Percentiles rank a stretch among this genome's conserved stretches.
Conservation (phyloP, 2,888 invertebrate genomes). For the Caenorhabditis angaria region DNA sequence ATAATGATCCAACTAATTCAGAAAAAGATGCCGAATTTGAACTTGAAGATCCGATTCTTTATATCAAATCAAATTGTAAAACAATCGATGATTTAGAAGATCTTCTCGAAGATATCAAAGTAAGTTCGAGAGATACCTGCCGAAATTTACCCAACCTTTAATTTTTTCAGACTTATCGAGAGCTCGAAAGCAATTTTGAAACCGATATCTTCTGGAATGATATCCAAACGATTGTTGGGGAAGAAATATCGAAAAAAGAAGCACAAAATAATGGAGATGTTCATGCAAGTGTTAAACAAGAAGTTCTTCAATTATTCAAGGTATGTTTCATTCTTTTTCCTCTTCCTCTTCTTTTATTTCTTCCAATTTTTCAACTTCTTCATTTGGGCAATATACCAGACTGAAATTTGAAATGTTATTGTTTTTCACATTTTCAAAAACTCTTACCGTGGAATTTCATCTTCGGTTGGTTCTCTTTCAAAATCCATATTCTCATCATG, state of each 20-base stretch:
- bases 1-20: slow-evolving; percentile 74
- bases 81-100: slow-evolving; percentile 91
- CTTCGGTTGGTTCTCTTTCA: slow-evolving; percentile 58
- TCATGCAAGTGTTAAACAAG: slow-evolving; percentile 88
- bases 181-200: slow-evolving; percentile 84
- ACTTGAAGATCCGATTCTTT: slow-evolving; percentile 97
- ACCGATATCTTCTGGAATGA: slow-evolving; percentile 94
- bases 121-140: slow-evolving; percentile 39
- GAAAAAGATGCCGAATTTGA: slow-evolving; percentile 90
- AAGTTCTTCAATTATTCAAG: slow-evolving; percentile 88
- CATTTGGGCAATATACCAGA: slow-evolving; percentile 28
- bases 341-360: slow-evolving; percentile 5
- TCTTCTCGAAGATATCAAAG: slow-evolving; percentile 91
- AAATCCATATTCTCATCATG: slow-evolving; percentile 64
- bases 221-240: slow-evolving; percentile 81
- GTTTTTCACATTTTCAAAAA: not conserved
- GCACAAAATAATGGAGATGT: slow-evolving; percentile 78
- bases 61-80: slow-evolving; percentile 82
- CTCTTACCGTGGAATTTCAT: slow-evolving; percentile 54
- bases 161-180: slow-evolving; percentile 79
- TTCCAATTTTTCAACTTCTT: slow-evolving; percentile 15
- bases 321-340: slow-evolving; percentile 75
- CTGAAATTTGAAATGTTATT: slow-evolving; percentile 10
- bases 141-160: not conserved
- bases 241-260: slow-evolving; percentile 33